Percentiles rank a stretch among this genome's conserved stretches.
Evolutionary conservation across 2,888 invertebrate genomes (phyloP).

Genomic region (Leptodirus hochenwartii): DNA sequence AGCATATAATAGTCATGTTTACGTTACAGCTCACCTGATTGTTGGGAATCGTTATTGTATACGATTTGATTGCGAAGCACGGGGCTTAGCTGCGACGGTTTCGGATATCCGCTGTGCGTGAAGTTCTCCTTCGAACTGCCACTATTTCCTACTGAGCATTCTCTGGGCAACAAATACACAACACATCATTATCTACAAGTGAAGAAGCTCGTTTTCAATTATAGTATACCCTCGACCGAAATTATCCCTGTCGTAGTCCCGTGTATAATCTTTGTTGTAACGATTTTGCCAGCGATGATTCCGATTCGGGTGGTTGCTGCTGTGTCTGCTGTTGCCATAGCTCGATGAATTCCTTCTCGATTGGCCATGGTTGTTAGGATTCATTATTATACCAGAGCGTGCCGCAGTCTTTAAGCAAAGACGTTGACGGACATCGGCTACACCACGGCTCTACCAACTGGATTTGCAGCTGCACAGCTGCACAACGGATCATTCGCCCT

Average conservation of each 20-base stretch:
- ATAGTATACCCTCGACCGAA: conserved; percentile 26
- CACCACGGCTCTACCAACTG: too few relatives aligned
- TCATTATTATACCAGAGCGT: conserved; percentile 19
- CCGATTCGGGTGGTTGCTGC: conserved; percentile 23
- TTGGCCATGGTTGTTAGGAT: conserved; percentile 17
- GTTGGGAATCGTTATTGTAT: conserved; percentile 11
- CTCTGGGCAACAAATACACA: conserved; percentile 16
- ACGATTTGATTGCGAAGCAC: conserved; percentile 22
- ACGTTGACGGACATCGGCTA: too few relatives aligned
- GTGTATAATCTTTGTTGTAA: conserved; percentile 26
- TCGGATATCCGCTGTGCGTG: conserved; percentile 26
- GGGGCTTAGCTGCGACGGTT: conserved; percentile 26
- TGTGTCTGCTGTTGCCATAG: conserved; percentile 25
- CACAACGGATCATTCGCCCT: too few relatives aligned
- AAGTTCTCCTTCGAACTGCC: conserved; percentile 25
- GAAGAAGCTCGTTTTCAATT: too few relatives aligned
- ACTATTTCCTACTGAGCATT: conserved; percentile 24
- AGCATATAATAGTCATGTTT: too few relatives aligned
- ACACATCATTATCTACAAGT: conserved; percentile 7
- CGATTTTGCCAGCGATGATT: conserved; percentile 26
- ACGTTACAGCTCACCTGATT: too few relatives aligned
- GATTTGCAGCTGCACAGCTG: too few relatives aligned
- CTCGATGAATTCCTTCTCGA: conserved; percentile 14
- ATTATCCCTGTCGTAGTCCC: conserved; percentile 26
- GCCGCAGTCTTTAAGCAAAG: conserved; percentile 2